Percentiles rank a stretch among this genome's conserved stretches.
phyloP scores from a whole-genome alignment of 2,888 invertebrate species.

The Arctia plantaginis region DNA sequence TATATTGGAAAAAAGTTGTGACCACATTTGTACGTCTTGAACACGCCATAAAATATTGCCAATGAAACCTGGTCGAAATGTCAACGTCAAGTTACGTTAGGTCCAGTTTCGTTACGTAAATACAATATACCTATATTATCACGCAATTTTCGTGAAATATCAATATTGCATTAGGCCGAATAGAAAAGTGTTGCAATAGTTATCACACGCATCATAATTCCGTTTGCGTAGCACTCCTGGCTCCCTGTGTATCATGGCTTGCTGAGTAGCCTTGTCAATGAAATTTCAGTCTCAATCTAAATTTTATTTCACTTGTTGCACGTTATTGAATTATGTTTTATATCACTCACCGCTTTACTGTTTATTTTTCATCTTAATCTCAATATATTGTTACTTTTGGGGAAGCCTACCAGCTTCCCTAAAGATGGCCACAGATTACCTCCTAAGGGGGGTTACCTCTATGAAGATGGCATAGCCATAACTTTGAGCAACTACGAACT shows the following conservation, averaged over 20 bases:
- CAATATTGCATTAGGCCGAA: slow-evolving; percentile 8
- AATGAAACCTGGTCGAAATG: slow-evolving; percentile 1
- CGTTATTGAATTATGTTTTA: neutral
- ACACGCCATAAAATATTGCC: neutral
- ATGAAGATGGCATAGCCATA: too few relatives aligned
- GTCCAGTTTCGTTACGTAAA: slow-evolving; percentile 3
- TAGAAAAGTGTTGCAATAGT: slow-evolving; percentile 8
- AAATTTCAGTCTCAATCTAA: neutral
- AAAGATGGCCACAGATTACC: too few relatives aligned
- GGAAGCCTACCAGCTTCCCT: neutral
- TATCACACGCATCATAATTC: neutral
- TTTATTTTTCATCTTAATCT: neutral
- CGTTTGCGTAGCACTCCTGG: neutral
- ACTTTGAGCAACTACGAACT: neutral
- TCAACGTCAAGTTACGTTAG: slow-evolving; percentile 10
- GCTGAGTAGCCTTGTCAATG: neutral
- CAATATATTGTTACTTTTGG: neutral
- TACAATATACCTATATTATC: slow-evolving; percentile 15
- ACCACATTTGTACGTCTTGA: neutral
- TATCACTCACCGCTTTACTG: neutral
- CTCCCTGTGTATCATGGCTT: neutral
- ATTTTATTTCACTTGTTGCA: neutral
- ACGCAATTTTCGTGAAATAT: neutral
- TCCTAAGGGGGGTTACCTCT: too few relatives aligned
- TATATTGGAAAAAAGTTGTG: too few relatives aligned